These are phyloP conservation scores for Notarius lentiginosus DNA, from an alignment of 2,113 vertebrate genomes.

Conservation along the genomic window DNA sequence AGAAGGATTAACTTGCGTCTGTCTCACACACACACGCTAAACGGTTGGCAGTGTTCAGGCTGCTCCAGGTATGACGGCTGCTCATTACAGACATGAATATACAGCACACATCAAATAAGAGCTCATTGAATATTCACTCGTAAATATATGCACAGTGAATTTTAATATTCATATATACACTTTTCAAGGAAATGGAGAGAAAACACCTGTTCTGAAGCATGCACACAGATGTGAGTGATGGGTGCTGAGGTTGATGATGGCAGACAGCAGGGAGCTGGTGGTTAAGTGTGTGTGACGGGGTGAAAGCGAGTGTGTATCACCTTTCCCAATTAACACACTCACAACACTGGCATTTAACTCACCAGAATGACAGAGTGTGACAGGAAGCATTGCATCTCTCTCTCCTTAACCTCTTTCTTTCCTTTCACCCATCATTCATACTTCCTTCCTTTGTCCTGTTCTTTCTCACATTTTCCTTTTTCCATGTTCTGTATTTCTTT, in stretches of 20 bases:
- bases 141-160: neutral
- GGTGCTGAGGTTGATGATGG: neutral
- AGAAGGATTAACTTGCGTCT: no score
- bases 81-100: neutral
- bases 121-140: neutral
- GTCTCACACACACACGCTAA: neutral
- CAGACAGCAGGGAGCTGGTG: neutral
- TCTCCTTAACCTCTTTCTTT: neutral
- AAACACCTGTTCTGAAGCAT: neutral
- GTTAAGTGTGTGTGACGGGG: slow-evolving; percentile 12
- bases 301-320: slow-evolving; percentile 61
- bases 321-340: slow-evolving; percentile 66
- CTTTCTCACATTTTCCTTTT: neutral
- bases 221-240: neutral
- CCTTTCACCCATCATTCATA: neutral
- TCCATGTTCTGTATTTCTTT: neutral
- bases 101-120: neutral
- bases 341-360: slow-evolving; percentile 43
- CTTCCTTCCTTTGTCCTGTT: neutral
- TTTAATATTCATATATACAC: neutral
- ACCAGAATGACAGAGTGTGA: neutral
- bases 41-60: no score
- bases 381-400: neutral
- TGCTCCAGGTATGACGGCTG: neutral
- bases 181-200: neutral